Evolutionary conservation across 2,113 vertebrate species (phyloP).

Genomic region (Callospermophilus lateralis): DNA sequence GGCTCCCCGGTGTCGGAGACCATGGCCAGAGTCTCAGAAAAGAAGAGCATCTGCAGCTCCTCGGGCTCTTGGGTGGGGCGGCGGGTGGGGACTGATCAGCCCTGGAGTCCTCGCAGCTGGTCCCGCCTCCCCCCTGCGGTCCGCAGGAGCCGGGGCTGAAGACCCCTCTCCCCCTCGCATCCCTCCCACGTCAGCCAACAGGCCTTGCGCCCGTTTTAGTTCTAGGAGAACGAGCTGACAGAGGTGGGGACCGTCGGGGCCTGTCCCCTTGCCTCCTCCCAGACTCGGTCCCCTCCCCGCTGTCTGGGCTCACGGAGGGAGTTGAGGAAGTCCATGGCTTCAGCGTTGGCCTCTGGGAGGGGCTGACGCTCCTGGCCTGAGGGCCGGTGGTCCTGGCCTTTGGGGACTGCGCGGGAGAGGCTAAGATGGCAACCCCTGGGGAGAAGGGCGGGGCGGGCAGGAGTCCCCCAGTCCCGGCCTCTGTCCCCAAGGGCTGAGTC

Average conservation of each 20-base stretch:
- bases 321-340: slow-evolving; percentile 74
- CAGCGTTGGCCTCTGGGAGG: slow-evolving; percentile 66
- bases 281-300: background rate
- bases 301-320: slow-evolving; percentile 67
- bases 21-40: slow-evolving; percentile 90
- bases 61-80: slow-evolving; percentile 28
- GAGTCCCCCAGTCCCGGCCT: background rate
- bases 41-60: slow-evolving; percentile 78
- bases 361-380: background rate
- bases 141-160: background rate
- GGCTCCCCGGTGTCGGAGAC: slow-evolving; percentile 85
- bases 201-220: background rate
- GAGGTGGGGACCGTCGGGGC: background rate
- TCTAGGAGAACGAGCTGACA: background rate
- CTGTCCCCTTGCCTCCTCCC: background rate
- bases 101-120: background rate
- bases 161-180: rapidly evolving
- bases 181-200: background rate
- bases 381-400: background rate
- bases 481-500: background rate
- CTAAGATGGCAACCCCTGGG: background rate
- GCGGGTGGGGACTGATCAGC: background rate
- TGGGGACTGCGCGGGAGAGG: slow-evolving; percentile 25
- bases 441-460: background rate
- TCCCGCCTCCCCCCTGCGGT: background rate